phyloP scores from a whole-genome alignment of 2,797 vertebrate species.

The Ctenopoma kingsleyae region DNA sequence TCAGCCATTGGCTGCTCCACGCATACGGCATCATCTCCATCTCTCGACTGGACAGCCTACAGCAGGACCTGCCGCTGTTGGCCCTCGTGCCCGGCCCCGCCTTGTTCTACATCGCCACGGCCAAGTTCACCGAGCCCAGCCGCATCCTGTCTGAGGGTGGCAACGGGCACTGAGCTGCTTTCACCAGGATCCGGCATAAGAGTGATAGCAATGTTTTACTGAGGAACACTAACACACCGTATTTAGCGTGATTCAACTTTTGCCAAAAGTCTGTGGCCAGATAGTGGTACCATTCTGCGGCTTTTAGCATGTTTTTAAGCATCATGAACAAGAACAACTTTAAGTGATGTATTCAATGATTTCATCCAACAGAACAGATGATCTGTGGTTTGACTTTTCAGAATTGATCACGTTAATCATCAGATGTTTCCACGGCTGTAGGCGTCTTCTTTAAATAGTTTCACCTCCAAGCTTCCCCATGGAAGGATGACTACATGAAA shows the following conservation, averaged over 20 bases:
- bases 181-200: background rate
- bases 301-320: too few relatives aligned
- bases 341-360: background rate
- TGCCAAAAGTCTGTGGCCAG: background rate
- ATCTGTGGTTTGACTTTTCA: background rate
- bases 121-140: slow-evolving; percentile 95
- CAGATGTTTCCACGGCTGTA: background rate
- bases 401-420: background rate
- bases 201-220: background rate
- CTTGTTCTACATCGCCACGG: slow-evolving; percentile 95
- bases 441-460: background rate
- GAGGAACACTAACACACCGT: background rate
- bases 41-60: slow-evolving; percentile 93
- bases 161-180: slow-evolving; percentile 87
- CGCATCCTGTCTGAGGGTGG: slow-evolving; percentile 94
- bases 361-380: background rate
- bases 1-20: slow-evolving; percentile 98
- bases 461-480: too few relatives aligned
- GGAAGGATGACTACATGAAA: background rate
- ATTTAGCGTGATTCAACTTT: background rate
- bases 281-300: background rate
- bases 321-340: too few relatives aligned
- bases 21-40: slow-evolving; percentile 98
- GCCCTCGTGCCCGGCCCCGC: slow-evolving; percentile 94
- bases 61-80: slow-evolving; percentile 92